Evolutionary conservation across 2,888 invertebrate genomes (phyloP).

Genomic region (Epinotia bilunana): DNA sequence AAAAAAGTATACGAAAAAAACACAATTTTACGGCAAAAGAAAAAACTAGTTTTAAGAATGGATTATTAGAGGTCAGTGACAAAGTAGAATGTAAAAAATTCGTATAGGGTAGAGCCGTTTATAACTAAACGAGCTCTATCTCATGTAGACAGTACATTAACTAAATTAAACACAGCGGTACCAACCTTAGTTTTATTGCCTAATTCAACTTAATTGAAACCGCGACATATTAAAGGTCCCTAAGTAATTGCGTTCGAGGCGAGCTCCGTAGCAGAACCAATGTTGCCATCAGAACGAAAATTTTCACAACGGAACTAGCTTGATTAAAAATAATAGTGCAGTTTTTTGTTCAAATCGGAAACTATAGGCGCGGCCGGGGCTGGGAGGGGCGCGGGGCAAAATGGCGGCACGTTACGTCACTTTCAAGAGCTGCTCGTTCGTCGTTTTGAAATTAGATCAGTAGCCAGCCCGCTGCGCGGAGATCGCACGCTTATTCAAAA

Average conservation of each 20-base stretch:
- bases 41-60: no score
- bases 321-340: slow-evolving; percentile 74
- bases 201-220: slow-evolving; percentile 39
- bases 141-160: slow-evolving; percentile 29
- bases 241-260: slow-evolving; percentile 28
- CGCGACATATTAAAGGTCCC: slow-evolving; percentile 25
- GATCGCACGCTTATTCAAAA: slow-evolving; percentile 53
- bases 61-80: no score
- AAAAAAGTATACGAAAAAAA: no score
- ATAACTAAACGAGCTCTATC: slow-evolving; percentile 13
- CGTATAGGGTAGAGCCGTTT: neutral
- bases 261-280: neutral
- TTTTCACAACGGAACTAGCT: slow-evolving; percentile 53
- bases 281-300: neutral
- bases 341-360: slow-evolving; percentile 67
- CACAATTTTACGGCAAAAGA: no score
- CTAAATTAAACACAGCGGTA: slow-evolving; percentile 35
- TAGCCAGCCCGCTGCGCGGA: slow-evolving; percentile 66
- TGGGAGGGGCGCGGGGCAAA: slow-evolving; percentile 65
- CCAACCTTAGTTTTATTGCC: slow-evolving; percentile 37
- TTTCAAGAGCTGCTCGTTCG: slow-evolving; percentile 69
- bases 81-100: neutral
- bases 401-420: slow-evolving; percentile 81
- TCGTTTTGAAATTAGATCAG: slow-evolving; percentile 80
- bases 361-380: slow-evolving; percentile 65